Evolutionary conservation across 2,888 invertebrate species (phyloP), one percentile per base, ranked within the genome.

Genomic region (Cataglyphis altisquamis): DNA sequence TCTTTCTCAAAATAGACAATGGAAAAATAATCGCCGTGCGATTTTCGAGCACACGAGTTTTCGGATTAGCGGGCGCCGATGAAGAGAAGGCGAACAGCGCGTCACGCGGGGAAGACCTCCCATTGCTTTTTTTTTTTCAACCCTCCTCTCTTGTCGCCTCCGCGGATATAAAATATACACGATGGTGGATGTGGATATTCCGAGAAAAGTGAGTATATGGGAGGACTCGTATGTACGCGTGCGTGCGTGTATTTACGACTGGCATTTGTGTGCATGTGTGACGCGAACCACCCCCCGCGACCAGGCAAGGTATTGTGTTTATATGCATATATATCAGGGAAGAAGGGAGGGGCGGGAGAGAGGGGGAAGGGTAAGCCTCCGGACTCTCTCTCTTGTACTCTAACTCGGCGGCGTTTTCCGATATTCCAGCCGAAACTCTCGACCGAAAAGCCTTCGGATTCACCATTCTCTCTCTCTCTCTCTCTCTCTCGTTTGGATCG

Each of bases 371-470:
- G 78, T 78, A 92, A 84, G 92, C 90, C 91, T 93, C 90, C 87
- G 88, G 77, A 90, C 88, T 91, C 89, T 91, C 89, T 91, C 91
- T 87, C 91, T 91, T 89, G 91, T 91, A 91, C 92, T 92, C 91
- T 90, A 90, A 93, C 93, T 93, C 92, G 91, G 91, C 93, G 93
- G 91, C 93, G 93, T 94, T 94, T 94, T 94, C 94, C 94, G 94
- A 94, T 94, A 94, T 94, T 94, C 93, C 91, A 93, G 93, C 92
- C 92, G 92, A 93, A 91, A 92, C 92, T 90, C 92, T 93, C 92
- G 87, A 90, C 89, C 93, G 89, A 91, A 92, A 90, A 92, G 91
- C 92, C 92, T 90, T 90, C 90, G 90, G 84, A 90, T 89, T 86
- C 87, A 57, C 66, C 84, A 41, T 48, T 36, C 57, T 41, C 77